phyloP scores from a whole-genome alignment of 2,797 vertebrate genomes.

The Leptatherina wallacei region DNA sequence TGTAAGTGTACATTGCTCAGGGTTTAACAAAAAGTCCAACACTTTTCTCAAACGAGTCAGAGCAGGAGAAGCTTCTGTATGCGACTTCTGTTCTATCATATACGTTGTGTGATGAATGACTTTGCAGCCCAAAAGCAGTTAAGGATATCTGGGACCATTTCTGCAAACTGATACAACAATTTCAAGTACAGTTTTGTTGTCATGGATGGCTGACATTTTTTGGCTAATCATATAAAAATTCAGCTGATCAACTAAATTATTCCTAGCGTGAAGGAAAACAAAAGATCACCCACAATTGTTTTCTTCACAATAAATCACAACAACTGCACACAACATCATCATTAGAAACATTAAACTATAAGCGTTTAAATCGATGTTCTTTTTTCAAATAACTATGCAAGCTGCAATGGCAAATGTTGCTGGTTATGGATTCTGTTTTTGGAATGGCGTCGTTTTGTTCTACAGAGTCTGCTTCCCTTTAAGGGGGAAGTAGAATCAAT shows the following conservation, averaged over 20 bases:
- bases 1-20: background rate
- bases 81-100: background rate
- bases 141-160: background rate
- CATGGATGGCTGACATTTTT: background rate
- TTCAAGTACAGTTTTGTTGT: background rate
- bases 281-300: background rate
- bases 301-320: background rate
- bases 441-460: no score
- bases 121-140: background rate
- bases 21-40: background rate
- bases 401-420: constrained; percentile 6
- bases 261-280: constrained; percentile 13
- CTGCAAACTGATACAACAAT: background rate
- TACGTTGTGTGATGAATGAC: background rate
- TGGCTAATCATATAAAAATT: constrained; percentile 16
- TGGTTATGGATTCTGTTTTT: background rate
- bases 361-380: background rate
- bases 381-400: background rate
- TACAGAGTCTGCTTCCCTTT: constrained; percentile 51
- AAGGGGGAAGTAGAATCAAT: constrained; percentile 41
- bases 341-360: background rate
- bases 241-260: constrained; percentile 4
- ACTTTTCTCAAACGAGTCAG: background rate
- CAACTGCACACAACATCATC: constrained; percentile 5
- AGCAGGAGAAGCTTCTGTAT: background rate